Base-by-base conservation (phyloP, 2,113 vertebrate species). In the Nesospiza acunhae region DNA sequence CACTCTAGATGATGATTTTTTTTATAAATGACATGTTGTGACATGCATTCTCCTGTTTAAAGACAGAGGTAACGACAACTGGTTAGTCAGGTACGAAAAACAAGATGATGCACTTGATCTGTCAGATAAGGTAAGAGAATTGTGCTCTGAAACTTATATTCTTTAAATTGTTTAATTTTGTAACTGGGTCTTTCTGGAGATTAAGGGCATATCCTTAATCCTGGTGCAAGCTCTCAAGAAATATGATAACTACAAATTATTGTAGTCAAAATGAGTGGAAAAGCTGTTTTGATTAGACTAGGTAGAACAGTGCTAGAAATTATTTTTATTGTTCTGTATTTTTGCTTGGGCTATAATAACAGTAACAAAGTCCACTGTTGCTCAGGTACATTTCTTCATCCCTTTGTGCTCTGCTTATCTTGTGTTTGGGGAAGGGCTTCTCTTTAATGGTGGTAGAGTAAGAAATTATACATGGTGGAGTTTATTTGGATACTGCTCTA, bases 51-150 rank as follows among this genome's bases (percentile, higher is more conserved):
- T 93, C 82, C n/a, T 94, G 47, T 97, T 95, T 60, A 94, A 97
- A 99, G 99, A 99, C 97, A 98, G 99, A 92, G 99, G 99, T 74
- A 99, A 99, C 4, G 99, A 99, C 95, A 99, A 99, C 97, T 99
- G 99, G 99, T 97, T 99, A 96, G 98, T 99, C 96, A 99, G 97
- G 97, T 99, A 99, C 52, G 99, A 99, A 96, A 99, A 99, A 68
- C 97, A 98, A 80, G 98, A 98, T 85, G 96, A 96, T 69, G 97
- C 31, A 87, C 95, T 60, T 33, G 96, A 98, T 55, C 72, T 72
- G 28, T 90, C 95, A 69, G 95, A 97, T 84, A 98, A 99, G 98
- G 99, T 99, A 96, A 98, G 95, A 80, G 83, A 74, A 93, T 42
- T 10, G 10, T 82, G 31, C 50, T 81, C 41, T 63, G 70, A 70